phyloP scores from a whole-genome alignment of 1,140 invertebrate species.

The Thaumetopoea pityocampa region DNA sequence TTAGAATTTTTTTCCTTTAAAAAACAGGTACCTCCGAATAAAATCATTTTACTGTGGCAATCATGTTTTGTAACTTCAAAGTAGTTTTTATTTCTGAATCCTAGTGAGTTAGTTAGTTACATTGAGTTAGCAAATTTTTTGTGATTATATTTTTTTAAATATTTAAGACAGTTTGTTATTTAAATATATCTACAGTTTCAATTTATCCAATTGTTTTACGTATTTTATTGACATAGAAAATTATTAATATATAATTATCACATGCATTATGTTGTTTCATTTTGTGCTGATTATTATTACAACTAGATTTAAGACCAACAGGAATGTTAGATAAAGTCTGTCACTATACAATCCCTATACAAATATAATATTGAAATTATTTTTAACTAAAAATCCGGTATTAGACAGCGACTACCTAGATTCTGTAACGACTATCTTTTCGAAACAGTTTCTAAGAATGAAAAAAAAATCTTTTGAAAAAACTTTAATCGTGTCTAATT shows the following conservation, averaged over 20 bases:
- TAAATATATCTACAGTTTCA: slow-evolving; percentile 28
- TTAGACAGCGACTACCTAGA: too few relatives aligned
- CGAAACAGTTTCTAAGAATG: too few relatives aligned
- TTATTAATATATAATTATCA: slow-evolving; percentile 10
- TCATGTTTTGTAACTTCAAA: slow-evolving; percentile 33
- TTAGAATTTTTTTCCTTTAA: slow-evolving; percentile 17
- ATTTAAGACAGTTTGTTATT: slow-evolving; percentile 34
- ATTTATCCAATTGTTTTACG: slow-evolving; percentile 30
- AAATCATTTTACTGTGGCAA: slow-evolving; percentile 23
- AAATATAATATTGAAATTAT: too few relatives aligned
- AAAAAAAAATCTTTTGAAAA: too few relatives aligned
- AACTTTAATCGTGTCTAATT: too few relatives aligned
- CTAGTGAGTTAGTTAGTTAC: slow-evolving; percentile 20
- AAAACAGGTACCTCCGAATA: slow-evolving; percentile 23
- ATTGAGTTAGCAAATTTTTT: slow-evolving; percentile 31
- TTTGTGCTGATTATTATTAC: too few relatives aligned
- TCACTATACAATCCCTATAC: too few relatives aligned
- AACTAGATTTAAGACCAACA: too few relatives aligned
- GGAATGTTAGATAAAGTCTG: too few relatives aligned
- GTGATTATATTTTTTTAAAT: slow-evolving; percentile 27
- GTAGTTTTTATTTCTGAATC: slow-evolving; percentile 35
- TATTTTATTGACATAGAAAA: slow-evolving; percentile 31
- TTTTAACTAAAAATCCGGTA: too few relatives aligned
- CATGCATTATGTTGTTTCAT: slow-evolving; percentile 6
- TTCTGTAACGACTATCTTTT: too few relatives aligned